Evolutionary conservation across 2,113 vertebrate genomes (phyloP), one percentile per base, ranked within the genome.

Genomic region (Cettia cetti): DNA sequence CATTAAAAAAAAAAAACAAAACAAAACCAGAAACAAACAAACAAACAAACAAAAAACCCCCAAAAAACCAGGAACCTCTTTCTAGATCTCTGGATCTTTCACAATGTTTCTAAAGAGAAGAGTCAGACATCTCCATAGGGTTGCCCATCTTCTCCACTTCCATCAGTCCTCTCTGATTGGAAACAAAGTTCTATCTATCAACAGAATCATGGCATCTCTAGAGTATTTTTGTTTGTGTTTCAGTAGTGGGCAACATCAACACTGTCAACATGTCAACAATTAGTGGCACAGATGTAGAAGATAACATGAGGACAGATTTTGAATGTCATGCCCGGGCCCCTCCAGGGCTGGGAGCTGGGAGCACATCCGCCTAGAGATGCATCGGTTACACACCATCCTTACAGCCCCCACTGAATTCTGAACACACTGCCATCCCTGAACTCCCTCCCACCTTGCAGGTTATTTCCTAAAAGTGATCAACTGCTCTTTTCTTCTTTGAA

Each of bases 401-500:
- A 19, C 39, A 84, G 42, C 13, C 44, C 7, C 31, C 60, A 16
- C 47, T 37, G 24, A 68, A 75, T 86, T 69, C 39, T 37, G 42
- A 71, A 42, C 33, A 66, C 39, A 17, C 6, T 47, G 65, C 39
- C 59, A 78, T 31, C 35, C 35, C 71, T 83, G 80, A 93, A 78
- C 64, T 95, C 60, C 35, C 72, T 90, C 64, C 21, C 80, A 93
- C 68, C 69, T 82, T 40, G 11, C 49, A 86, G 76, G 47, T 92
- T 86, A 81, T 75, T 83, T 89, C 89, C 72, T 68, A 71, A 64
- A 92, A 94, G 64, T n/a, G 52, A 90, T 86, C 88, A 81, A 78
- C 60, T 75, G 64, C 72, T 83, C 52, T 78, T 74, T 80, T 90
- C 26, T 26, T 82, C 82, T 86, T 66, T 83, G 86, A 95, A 92